Base-by-base conservation (phyloP, 2,888 invertebrate genomes). In the Pyrocoelia pectoralis region DNA sequence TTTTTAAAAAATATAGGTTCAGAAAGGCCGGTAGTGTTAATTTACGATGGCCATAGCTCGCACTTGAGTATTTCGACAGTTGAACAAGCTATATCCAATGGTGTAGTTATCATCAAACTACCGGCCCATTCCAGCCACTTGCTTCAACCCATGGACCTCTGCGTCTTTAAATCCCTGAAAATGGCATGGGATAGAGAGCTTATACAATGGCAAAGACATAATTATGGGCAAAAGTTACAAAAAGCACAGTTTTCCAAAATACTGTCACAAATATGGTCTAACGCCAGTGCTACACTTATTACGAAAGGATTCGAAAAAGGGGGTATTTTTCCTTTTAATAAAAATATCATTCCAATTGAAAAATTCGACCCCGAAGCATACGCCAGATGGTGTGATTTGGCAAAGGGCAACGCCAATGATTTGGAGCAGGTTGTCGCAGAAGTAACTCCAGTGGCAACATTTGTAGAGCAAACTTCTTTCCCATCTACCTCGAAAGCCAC, bases 181-280 rank as follows among this genome's bases (percentile, higher is more conserved):
- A 40, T 40, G n/a, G n/a, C n/a, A n/a, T 40, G n/a, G 5, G 40
- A 40, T 40, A n/a, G n/a, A 40, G 40, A 40, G n/a, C 13, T 40
- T 40, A 40, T 40, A 40, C 5, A 40, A 40, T 40, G 40, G 40
- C 40, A 40, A 40, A 4, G 40, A 40, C n/a, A n/a, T 12, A 40
- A 40, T 40, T 40, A 40, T 40, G 40, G 13, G 8, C 40, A 40
- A 6, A 40, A 40, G 40, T n/a, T 40, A 4, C 12, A 2, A n/a
- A 40, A 40, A n/a, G 5, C 40, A 40, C 6, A 40, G n/a, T 40
- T 40, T 40, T 4, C 40, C 40, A 6, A 4, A 40, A 24, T 24
- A 5, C 3, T 24, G 3, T 24, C 24, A 24, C 24, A 6, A 5
- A 40, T 40, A 4, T 40, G 40, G 40, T n/a, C 6, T 9, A 40